Evolutionary conservation across 2,888 invertebrate genomes (phyloP), one percentile per base, ranked within the genome.

Genomic region (Perithous albicinctus): DNA sequence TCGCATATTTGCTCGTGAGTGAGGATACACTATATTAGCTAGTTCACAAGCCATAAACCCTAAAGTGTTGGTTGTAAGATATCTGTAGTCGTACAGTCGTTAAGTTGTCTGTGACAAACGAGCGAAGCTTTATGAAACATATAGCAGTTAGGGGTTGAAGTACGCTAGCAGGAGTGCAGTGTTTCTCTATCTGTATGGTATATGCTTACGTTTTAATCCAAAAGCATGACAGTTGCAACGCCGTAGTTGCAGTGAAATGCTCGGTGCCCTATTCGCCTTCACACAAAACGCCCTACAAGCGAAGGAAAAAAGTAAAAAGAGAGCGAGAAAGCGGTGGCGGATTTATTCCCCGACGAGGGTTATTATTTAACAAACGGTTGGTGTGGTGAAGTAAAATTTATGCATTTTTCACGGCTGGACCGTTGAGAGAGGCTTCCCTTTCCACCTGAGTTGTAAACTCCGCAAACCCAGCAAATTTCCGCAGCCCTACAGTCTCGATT

Each of bases 311-410:
- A 12, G 69, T 12, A 76, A 18, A 76, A 12, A 51, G 32, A 23
- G 2, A 43, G 15, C 35, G 15, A 8, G 15, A 2, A 10, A 41
- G 15, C 26, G 32, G 46, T 72, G 12, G 72, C 66, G 64, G 80
- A 76, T 72, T 76, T 80, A 72, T 76, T 76, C 59, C 76, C 80
- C 70, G 70, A 70, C 63, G 80, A 69, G 75, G 56, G 67, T 59
- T 77, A 72, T 80, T 80, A 67, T 77, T 80, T 73, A 67, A 72
- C 80, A 80, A 80, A 73, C 72, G 76, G 76, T 38, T 64, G 73
- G 54, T 77, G 76, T 38, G 51, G 76, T 20, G 61, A 72, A 70
- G 59, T 66, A 43, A 72, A 76, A 77, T 80, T 76, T 67, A 80
- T 80, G 76, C 76, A 80, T 76, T 66, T 80, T 80, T 80, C 64